Evolutionary conservation across 2,888 invertebrate genomes (phyloP).

Genomic region (Platynereis dumerilii): DNA sequence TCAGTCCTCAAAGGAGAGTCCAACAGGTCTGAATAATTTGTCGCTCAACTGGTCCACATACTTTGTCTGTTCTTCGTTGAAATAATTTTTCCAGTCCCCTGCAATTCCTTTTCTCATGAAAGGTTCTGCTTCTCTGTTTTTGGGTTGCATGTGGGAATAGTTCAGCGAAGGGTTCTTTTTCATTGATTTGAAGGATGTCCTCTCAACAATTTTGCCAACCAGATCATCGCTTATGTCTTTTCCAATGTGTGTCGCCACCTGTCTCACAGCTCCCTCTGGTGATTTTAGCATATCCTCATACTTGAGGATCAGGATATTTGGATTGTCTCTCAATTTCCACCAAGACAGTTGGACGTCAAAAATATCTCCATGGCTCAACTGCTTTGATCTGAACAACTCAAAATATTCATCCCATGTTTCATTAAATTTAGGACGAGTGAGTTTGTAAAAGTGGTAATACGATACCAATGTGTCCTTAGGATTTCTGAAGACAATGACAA

Average conservation of each 20-base stretch:
- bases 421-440: not conserved
- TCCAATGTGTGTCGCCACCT: constrained; percentile 6
- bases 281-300: constrained; percentile 14
- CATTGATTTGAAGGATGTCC: constrained; percentile 10
- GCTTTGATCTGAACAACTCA: constrained; percentile 8
- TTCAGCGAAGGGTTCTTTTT: constrained; percentile 9
- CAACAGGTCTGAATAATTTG: too few relatives aligned
- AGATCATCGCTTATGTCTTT: not conserved
- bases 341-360: constrained; percentile 11
- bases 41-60: too few relatives aligned
- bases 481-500: constrained; percentile 9
- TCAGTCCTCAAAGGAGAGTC: too few relatives aligned
- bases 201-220: not conserved
- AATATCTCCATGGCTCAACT: constrained; percentile 6
- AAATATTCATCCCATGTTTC: constrained; percentile 15
- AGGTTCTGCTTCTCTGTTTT: not conserved
- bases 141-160: not conserved
- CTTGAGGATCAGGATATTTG: constrained; percentile 5
- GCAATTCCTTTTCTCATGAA: constrained; percentile 12
- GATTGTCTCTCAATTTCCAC: not conserved
- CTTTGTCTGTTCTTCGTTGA: constrained; percentile 3
- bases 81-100: constrained; percentile 8
- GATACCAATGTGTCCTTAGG: constrained; percentile 8
- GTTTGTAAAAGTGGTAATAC: constrained; percentile 14
- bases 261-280: not conserved